phyloP scores from a whole-genome alignment of 2,113 vertebrate species.

The Meriones unguiculatus region DNA sequence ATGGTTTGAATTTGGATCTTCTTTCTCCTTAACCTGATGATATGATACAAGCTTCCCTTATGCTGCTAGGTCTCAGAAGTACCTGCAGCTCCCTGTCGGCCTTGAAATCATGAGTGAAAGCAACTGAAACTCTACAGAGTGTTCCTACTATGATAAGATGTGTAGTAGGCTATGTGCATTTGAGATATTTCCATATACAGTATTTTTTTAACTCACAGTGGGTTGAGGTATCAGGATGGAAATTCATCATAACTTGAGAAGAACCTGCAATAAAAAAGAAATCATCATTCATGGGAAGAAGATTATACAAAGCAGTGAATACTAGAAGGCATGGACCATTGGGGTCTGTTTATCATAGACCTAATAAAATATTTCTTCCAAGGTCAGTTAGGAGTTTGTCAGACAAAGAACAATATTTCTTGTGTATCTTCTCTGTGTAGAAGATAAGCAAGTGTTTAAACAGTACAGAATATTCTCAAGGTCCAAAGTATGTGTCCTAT shows the following conservation, averaged over 20 bases:
- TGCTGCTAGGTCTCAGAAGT: not conserved
- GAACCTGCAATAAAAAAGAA: conserved; percentile 19
- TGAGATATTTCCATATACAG: not conserved
- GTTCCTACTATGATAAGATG: not conserved
- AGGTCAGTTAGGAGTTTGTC: not conserved
- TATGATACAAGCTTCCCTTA: not conserved
- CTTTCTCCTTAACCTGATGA: not conserved
- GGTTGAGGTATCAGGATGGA: not conserved
- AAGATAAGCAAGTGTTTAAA: not conserved
- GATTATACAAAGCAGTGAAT: not conserved
- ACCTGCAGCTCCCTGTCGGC: not conserved
- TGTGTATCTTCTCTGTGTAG: not conserved
- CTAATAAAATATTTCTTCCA: conserved; percentile 27
- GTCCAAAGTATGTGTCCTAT: not conserved
- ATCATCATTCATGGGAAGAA: not conserved
- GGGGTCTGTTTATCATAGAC: not conserved
- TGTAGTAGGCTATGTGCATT: not conserved
- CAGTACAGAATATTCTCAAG: conserved; percentile 1
- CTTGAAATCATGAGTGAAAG: not conserved
- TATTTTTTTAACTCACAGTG: not conserved
- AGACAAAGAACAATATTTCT: not conserved
- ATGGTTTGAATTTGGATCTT: not conserved
- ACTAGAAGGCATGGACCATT: not conserved
- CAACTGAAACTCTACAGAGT: not conserved
- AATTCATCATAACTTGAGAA: not conserved